A percentile compares a stretch with the other conserved stretches of the same genome.
Evolutionary conservation across 2,113 vertebrate genomes (phyloP).

Genomic region (Osmerus eperlanus): DNA sequence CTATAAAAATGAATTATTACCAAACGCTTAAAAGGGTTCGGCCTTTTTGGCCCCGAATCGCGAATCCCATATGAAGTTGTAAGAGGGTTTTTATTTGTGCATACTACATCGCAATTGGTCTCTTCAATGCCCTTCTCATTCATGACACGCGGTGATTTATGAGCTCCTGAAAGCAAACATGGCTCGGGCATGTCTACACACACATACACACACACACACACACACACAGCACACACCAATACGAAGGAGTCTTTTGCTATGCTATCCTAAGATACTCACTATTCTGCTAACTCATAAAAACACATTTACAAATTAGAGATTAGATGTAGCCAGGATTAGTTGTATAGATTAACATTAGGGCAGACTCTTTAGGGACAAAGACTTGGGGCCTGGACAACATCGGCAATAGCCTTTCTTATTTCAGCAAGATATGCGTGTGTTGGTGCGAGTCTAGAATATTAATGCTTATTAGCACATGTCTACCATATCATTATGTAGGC

Average conservation of each 20-base stretch:
- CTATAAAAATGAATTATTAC: slow-evolving; percentile 99
- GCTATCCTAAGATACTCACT: slow-evolving; percentile 20
- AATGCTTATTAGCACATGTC: too few species aligned
- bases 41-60: slow-evolving; percentile 81
- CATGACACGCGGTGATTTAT: slow-evolving; percentile 98
- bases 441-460: too few species aligned
- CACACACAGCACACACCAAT: slow-evolving; percentile 38
- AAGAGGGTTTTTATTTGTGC: slow-evolving; percentile 94
- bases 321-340: slow-evolving; percentile 2
- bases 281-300: slow-evolving; percentile 18
- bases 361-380: too few species aligned
- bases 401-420: too few species aligned
- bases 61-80: slow-evolving; percentile 82
- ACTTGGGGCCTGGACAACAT: too few species aligned
- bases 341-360: too few species aligned
- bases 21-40: slow-evolving; percentile 83
- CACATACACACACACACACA: slow-evolving; percentile 43
- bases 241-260: background rate
- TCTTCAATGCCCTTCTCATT: slow-evolving; percentile 96
- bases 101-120: slow-evolving; percentile 91
- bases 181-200: slow-evolving; percentile 66
- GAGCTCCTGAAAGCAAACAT: slow-evolving; percentile 90
- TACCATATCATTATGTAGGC: too few species aligned
- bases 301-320: slow-evolving; percentile 24
- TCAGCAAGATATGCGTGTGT: too few species aligned